Base-by-base conservation (phyloP, 2,888 invertebrate genomes). In the Catocala sponsa region DNA sequence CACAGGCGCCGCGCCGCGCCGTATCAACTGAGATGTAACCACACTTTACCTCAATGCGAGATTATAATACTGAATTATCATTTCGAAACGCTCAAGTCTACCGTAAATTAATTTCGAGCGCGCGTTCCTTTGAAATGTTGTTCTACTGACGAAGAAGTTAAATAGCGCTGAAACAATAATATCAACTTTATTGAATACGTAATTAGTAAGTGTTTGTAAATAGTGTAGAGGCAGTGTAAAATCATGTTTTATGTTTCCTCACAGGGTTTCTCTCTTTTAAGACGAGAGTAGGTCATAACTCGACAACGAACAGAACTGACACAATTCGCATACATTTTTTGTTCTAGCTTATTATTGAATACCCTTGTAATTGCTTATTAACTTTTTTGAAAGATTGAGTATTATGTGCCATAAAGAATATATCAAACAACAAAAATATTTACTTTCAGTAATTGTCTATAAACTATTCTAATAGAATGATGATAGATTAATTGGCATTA, bases 21-120 rank as follows among this genome's bases (percentile, higher is more conserved):
- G 63, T 63, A 65, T 66, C 74, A 76, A 83, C 81, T 81, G 76
- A 81, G 70, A 81, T 77, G 65, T 77, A 65, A 50, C 72, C 70
- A 59, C 65, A 57, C 55, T 52, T 76, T 63, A 46, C 70, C 69
- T 56, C 63, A 58, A 56, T 54, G 11, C 7, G 42, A 41, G 12
- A 58, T 53, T 60, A 62, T 68, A 57, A 57, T 61, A n/a, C 49
- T 67, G 59, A 63, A 71, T 60, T 63, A 65, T 65, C 43, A 64
- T 65, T 54, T 46, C 44, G 41, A 32, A 65, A 58, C 15, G 43
- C 51, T 51, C 38, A 41, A 55, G 52, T 55, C 32, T 42, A 56
- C 44, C 56, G 38, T 51, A 56, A 59, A 70, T 62, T 67, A 59
- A 67, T 72, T 57, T 56, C 38, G 59, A 43, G 15, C 33, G 51